Evolutionary conservation across 2,113 vertebrate species (phyloP).

Genomic region (Octodon degus): DNA sequence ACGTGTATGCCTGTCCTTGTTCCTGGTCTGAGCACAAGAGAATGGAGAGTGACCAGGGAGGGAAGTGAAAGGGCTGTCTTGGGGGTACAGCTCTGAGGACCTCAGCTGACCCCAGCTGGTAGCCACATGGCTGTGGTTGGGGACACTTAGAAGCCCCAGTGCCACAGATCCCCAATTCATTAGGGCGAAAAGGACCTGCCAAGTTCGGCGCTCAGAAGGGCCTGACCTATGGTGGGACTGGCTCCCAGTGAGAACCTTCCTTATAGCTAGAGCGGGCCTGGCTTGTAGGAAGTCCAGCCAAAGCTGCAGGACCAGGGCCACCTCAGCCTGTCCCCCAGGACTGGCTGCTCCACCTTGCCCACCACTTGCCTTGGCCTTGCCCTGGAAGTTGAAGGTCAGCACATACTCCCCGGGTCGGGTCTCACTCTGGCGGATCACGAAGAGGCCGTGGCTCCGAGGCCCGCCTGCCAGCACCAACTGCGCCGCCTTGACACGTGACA

Average conservation of each 20-base stretch:
- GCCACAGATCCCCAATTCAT: too few species aligned
- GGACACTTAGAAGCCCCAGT: neutral
- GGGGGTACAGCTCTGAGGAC: neutral
- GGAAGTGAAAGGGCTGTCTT: neutral
- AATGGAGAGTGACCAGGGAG: neutral
- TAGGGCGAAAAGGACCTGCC: neutral
- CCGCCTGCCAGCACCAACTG: conserved; percentile 96
- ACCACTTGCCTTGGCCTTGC: conserved; percentile 94
- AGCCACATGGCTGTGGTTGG: neutral
- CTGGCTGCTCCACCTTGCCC: neutral
- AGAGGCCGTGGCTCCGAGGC: conserved; percentile 93
- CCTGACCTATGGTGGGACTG: neutral
- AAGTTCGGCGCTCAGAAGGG: neutral
- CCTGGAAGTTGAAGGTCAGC: conserved; percentile 99
- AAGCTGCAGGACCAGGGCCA: neutral
- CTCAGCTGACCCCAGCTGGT: neutral
- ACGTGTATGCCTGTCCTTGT: neutral
- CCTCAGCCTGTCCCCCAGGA: neutral
- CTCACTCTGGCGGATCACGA: conserved; percentile 98
- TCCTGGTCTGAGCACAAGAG: neutral
- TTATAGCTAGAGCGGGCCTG: neutral
- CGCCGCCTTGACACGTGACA: conserved; percentile 95
- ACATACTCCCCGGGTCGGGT: conserved; percentile 97
- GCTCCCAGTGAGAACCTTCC: neutral
- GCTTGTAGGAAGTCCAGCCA: neutral